These are phyloP conservation scores for Garrulus glandarius DNA, from an alignment of 2,797 vertebrate species.

Conservation along the genomic window DNA sequence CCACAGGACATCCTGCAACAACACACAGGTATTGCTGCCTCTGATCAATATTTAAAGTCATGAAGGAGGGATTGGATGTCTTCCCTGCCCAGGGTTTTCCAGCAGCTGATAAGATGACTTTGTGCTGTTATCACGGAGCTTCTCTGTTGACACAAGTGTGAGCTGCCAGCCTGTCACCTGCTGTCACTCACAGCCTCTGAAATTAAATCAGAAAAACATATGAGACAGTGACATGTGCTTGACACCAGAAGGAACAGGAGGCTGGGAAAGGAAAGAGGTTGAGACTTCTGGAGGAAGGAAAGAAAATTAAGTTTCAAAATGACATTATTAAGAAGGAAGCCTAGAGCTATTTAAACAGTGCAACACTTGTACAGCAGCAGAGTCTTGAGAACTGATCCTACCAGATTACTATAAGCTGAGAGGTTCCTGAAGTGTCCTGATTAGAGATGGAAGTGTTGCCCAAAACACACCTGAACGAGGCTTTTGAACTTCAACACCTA, in stretches of 20 bases:
- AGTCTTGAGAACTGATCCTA: background rate
- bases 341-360: background rate
- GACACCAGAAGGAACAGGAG: background rate
- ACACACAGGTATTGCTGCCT: background rate
- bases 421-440: background rate
- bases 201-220: conserved; percentile 38
- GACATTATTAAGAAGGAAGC: background rate
- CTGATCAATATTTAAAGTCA: conserved; percentile 69
- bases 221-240: background rate
- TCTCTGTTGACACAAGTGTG: background rate
- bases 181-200: conserved; percentile 55
- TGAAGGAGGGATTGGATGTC: conserved; percentile 3
- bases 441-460: background rate
- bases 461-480: background rate
- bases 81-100: background rate
- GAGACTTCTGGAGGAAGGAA: background rate
- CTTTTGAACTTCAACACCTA: background rate
- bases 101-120: conserved; percentile 8
- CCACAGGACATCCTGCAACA: conserved; percentile 34
- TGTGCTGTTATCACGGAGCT: conserved; percentile 32
- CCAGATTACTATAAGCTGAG: background rate
- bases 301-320: background rate
- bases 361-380: background rate
- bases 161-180: conserved; percentile 39
- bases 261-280: background rate